phyloP scores from a whole-genome alignment of 2,113 vertebrate genomes.

The Plestiodon gilberti region DNA sequence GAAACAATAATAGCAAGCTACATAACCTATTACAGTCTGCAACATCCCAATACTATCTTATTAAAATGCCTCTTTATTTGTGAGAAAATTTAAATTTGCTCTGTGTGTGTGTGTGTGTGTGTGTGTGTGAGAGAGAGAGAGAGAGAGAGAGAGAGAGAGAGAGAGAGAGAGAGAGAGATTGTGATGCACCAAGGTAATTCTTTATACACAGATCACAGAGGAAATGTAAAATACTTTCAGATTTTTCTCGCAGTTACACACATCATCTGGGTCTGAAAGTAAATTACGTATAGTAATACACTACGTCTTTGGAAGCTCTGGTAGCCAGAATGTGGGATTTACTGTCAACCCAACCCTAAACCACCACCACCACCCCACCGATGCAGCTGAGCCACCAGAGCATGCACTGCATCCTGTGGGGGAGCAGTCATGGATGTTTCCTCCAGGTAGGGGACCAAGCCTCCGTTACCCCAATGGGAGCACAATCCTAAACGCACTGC shows the following conservation, averaged over 20 bases:
- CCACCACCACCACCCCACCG: too few relatives aligned
- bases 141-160: not conserved
- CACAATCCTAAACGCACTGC: too few relatives aligned
- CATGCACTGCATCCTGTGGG: too few relatives aligned
- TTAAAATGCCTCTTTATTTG: not conserved
- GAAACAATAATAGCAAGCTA: slow-evolving; percentile 31
- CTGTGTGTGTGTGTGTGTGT: not conserved
- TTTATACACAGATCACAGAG: not conserved
- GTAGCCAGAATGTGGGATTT: too few relatives aligned
- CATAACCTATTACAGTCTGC: accelerated
- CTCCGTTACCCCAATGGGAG: too few relatives aligned
- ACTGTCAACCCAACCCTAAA: not conserved
- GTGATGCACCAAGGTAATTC: accelerated
- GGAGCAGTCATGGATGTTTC: too few relatives aligned
- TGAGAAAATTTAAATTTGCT: not conserved
- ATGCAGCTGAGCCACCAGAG: too few relatives aligned
- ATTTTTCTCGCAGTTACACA: not conserved
- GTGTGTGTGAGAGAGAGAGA: not conserved
- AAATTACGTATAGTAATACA: not conserved
- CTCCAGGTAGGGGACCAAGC: too few relatives aligned
- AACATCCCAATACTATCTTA: not conserved
- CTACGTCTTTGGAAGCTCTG: not conserved
- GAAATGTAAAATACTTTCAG: not conserved
- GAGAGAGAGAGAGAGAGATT: too few relatives aligned
- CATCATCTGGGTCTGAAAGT: not conserved